Conservation (phyloP, 2,888 invertebrate genomes). For the Melinaea marsaeus region DNA sequence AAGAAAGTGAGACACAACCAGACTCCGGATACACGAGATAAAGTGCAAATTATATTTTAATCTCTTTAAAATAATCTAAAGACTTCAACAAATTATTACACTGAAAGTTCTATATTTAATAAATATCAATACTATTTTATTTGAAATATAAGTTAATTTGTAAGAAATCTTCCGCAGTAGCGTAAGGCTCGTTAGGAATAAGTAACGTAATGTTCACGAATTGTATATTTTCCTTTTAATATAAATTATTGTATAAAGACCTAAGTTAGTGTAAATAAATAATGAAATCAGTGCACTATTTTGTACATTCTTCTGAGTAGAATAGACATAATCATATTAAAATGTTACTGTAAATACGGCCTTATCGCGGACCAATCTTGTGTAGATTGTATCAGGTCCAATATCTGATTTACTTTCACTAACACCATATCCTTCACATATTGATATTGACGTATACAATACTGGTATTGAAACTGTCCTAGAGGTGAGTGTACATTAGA, state of each 20-base stretch:
- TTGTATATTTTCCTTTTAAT: constrained; percentile 6
- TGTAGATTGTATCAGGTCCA: constrained; percentile 27
- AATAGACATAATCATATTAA: constrained; percentile 7
- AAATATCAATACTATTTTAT: constrained; percentile 10
- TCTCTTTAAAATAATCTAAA: constrained; percentile 13
- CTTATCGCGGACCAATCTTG: constrained; percentile 71
- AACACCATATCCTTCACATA: constrained; percentile 33
- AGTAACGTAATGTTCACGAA: too few relatives aligned
- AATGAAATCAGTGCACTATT: neutral
- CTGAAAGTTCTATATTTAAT: constrained; percentile 23
- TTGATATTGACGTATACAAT: neutral
- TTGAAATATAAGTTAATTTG: constrained; percentile 9
- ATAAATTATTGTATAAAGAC: neutral
- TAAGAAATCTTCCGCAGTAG: constrained; percentile 8
- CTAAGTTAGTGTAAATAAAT: neutral
- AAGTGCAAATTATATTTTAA: constrained; percentile 10
- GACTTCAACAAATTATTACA: constrained; percentile 29
- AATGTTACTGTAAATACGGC: constrained; percentile 38
- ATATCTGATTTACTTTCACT: constrained; percentile 32
- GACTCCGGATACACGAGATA: constrained; percentile 22
- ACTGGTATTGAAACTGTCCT: constrained; percentile 1
- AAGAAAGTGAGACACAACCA: constrained; percentile 45
- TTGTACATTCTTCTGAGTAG: neutral
- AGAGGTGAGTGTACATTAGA: constrained; percentile 1
- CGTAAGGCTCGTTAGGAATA: too few relatives aligned